Conservation (phyloP, 2,888 invertebrate genomes). For the Terebella lapidaria region DNA sequence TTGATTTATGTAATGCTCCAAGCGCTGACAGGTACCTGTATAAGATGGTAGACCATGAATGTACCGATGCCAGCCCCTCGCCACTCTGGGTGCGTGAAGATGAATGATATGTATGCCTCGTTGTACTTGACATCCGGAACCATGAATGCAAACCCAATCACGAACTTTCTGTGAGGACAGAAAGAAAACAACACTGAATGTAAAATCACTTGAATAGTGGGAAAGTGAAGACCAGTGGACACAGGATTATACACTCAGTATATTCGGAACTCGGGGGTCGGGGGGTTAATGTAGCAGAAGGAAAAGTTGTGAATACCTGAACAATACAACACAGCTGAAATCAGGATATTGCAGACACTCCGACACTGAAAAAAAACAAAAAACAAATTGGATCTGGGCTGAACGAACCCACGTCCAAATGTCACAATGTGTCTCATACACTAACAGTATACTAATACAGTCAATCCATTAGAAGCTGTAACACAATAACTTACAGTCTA, state of each 20-base stretch:
- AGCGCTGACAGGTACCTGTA: slow-evolving; percentile 63
- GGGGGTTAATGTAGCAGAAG: no score
- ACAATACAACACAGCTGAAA: slow-evolving; percentile 79
- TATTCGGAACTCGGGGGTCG: no score
- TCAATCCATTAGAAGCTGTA: no score
- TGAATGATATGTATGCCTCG: slow-evolving; percentile 85
- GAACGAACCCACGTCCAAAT: no score
- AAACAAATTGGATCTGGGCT: neutral
- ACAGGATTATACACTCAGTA: no score
- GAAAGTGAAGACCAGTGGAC: no score
- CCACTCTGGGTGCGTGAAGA: slow-evolving; percentile 85
- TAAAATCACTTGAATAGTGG: no score
- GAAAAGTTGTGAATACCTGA: no score
- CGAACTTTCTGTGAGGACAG: slow-evolving; percentile 61
- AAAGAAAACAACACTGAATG: neutral
- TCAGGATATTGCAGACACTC: slow-evolving; percentile 88
- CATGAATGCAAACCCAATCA: slow-evolving; percentile 84
- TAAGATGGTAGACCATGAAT: slow-evolving; percentile 87
- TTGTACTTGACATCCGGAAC: slow-evolving; percentile 77
- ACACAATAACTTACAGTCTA: slow-evolving; percentile 79
- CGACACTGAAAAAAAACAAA: slow-evolving; percentile 63
- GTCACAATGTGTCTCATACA: no score
- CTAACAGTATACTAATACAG: no score
- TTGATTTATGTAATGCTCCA: neutral
- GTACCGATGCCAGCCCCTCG: slow-evolving; percentile 73